Conservation (phyloP, 2,888 invertebrate species). For the Danaus chrysippus region DNA sequence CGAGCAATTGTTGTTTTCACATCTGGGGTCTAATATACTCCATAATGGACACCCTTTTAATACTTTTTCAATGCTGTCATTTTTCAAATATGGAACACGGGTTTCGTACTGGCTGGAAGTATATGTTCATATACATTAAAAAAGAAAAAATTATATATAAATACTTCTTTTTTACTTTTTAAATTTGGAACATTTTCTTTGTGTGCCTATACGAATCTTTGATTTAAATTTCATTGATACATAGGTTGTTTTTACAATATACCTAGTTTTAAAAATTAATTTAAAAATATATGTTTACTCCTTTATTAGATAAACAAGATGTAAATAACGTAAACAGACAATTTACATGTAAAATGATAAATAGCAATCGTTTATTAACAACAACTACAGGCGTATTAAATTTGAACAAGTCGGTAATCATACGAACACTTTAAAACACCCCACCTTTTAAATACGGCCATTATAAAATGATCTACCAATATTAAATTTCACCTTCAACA, state of each 20-base stretch:
- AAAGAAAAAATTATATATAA: not conserved
- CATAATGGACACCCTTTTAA: constrained; percentile 46
- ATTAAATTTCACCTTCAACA: constrained; percentile 11
- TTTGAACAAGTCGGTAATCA: constrained; percentile 74
- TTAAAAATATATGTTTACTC: too few relatives aligned
- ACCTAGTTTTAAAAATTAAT: too few relatives aligned
- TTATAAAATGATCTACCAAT: constrained; percentile 41
- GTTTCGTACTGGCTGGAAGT: constrained; percentile 6
- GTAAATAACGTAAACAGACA: too few relatives aligned
- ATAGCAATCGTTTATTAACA: constrained; percentile 11
- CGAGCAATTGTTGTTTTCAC: constrained; percentile 68
- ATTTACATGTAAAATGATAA: not conserved
- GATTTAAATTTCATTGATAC: not conserved
- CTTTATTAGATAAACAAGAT: too few relatives aligned
- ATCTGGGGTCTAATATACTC: constrained; percentile 65
- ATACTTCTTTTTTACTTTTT: not conserved
- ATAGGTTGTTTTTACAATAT: not conserved
- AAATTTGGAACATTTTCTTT: not conserved
- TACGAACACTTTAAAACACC: constrained; percentile 71
- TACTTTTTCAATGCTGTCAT: constrained; percentile 47
- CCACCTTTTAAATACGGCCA: constrained; percentile 54
- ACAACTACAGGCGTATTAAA: constrained; percentile 61
- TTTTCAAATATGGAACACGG: constrained; percentile 26
- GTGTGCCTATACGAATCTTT: not conserved
- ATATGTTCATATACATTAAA: not conserved